A percentile compares a stretch with the other conserved stretches of the same genome.
Evolutionary conservation across 2,888 invertebrate species (phyloP).

Genomic region (Tiliacea aurago): DNA sequence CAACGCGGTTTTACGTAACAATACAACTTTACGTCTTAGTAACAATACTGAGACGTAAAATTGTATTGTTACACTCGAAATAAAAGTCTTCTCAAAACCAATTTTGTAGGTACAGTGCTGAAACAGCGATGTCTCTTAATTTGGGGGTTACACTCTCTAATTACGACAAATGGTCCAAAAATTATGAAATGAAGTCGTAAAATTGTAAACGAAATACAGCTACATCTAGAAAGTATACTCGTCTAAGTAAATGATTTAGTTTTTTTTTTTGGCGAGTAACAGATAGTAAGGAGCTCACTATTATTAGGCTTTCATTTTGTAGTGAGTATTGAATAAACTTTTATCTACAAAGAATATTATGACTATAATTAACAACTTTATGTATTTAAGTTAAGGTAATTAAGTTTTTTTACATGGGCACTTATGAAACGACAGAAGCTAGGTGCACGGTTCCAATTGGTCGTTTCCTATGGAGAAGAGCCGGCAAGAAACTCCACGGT

Average conservation of each 20-base stretch:
- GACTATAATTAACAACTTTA: no score
- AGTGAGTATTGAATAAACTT: background rate
- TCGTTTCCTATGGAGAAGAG: no score
- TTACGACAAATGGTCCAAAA: constrained; percentile 29
- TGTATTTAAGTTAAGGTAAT: no score
- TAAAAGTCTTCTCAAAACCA: constrained; percentile 20
- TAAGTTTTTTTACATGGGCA: no score
- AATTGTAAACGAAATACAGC: constrained; percentile 12
- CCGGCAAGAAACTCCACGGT: no score
- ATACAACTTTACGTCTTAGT: no score
- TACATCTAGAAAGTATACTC: background rate
- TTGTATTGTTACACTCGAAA: background rate
- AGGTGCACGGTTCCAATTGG: no score
- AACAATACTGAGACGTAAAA: no score
- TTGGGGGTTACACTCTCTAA: constrained; percentile 30
- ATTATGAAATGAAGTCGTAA: constrained; percentile 15
- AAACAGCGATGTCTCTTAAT: constrained; percentile 32
- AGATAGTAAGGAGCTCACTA: no score
- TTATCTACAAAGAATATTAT: no score
- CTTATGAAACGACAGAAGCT: no score
- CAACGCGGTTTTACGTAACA: no score
- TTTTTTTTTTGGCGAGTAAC: background rate
- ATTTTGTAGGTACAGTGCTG: constrained; percentile 12
- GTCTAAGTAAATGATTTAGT: background rate
- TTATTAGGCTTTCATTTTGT: background rate